Conservation (phyloP, 35 echinoderm and acorn worm species). For the Stichopus chloronotus region DNA sequence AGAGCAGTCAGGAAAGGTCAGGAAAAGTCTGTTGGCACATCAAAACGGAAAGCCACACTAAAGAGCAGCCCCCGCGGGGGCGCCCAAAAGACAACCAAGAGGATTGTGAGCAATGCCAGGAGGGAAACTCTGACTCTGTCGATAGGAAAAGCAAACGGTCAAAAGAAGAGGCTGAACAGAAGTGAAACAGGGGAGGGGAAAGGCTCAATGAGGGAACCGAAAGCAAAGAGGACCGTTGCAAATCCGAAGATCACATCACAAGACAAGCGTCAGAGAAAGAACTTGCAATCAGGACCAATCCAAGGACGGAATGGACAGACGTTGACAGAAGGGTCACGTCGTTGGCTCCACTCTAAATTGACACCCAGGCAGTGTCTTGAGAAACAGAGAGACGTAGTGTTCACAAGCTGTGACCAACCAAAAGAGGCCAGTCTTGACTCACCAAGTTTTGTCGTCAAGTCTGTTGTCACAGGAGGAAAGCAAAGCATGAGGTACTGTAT, state of each 20-base stretch:
- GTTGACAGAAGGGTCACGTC: neutral
- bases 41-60: neutral
- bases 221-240: neutral
- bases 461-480: too few relatives aligned
- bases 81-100: neutral
- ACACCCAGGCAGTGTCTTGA: neutral
- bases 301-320: neutral
- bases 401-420: too few relatives aligned
- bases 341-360: neutral
- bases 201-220: neutral
- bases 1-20: neutral
- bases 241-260: neutral
- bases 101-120: neutral
- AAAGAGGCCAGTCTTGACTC: too few relatives aligned
- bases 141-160: neutral
- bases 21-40: neutral
- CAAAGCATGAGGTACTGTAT: too few relatives aligned
- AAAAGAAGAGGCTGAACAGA: neutral
- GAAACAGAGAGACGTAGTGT: neutral
- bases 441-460: too few relatives aligned
- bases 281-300: neutral
- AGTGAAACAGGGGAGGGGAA: neutral
- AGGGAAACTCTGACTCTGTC: conserved; percentile 28
- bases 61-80: neutral
- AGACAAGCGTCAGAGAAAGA: neutral